These are phyloP conservation scores for Pyrgus malvae DNA, from an alignment of 2,888 invertebrate genomes.

Conservation along the genomic window DNA sequence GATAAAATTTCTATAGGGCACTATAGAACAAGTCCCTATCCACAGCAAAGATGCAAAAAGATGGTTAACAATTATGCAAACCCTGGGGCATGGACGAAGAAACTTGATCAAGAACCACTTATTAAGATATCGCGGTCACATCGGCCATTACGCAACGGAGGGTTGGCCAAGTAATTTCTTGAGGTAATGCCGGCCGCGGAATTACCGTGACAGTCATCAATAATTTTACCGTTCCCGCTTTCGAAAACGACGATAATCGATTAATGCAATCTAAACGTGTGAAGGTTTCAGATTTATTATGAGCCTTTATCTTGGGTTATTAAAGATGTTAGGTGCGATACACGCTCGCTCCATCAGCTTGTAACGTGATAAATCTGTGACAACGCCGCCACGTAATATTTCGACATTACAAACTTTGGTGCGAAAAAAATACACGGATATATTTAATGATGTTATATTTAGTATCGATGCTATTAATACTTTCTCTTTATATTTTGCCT, in stretches of 20 bases:
- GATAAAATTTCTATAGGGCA: too few species aligned
- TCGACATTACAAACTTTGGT: constrained; percentile 9
- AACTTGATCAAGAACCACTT: constrained; percentile 74
- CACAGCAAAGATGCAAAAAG: constrained; percentile 38
- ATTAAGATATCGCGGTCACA: constrained; percentile 78
- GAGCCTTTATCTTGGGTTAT: constrained; percentile 25
- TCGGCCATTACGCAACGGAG: constrained; percentile 63
- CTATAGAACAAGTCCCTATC: neutral
- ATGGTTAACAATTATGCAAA: constrained; percentile 73
- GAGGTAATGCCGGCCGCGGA: constrained; percentile 53
- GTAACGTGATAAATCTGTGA: constrained; percentile 23
- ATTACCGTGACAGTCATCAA: constrained; percentile 69
- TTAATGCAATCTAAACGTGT: constrained; percentile 37
- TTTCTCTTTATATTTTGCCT: too few species aligned
- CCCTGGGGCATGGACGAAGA: constrained; percentile 51
- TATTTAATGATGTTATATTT: neutral
- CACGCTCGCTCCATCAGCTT: constrained; percentile 21
- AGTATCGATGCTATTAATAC: neutral
- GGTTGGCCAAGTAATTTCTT: constrained; percentile 53
- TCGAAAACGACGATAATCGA: constrained; percentile 59
- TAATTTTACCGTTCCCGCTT: constrained; percentile 64
- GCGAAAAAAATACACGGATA: constrained; percentile 6
- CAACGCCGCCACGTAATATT: constrained; percentile 24
- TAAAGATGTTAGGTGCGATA: constrained; percentile 29
- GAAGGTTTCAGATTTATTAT: constrained; percentile 29